These are phyloP conservation scores for rabbit (Oryctolagus cuniculus) DNA, from an alignment of 2,113 vertebrate genomes.

Conservation along the genomic window DNA sequence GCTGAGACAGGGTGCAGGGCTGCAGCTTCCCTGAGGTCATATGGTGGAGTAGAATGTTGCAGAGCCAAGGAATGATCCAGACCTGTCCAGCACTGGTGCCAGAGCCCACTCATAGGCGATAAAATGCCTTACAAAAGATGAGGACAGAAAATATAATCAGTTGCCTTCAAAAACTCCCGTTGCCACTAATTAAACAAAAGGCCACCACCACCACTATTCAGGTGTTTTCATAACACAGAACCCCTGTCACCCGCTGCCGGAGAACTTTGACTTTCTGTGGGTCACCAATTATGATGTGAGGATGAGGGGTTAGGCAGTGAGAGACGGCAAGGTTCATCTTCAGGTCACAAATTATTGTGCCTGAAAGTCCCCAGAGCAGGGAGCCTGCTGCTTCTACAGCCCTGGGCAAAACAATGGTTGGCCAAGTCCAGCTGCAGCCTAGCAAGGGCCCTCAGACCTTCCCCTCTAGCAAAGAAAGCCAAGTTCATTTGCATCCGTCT, in stretches of 20 bases:
- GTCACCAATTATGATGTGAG: too few relatives aligned
- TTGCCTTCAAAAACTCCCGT: not conserved
- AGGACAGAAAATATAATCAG: not conserved
- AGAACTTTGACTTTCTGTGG: not conserved
- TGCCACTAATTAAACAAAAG: not conserved
- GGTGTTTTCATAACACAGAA: not conserved
- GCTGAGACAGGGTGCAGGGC: accelerated
- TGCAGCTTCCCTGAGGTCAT: not conserved
- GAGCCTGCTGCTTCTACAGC: not conserved
- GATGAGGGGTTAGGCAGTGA: not conserved
- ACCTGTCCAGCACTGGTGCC: not conserved
- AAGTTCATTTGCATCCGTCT: not conserved
- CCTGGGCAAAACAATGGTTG: not conserved
- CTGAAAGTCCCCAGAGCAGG: not conserved
- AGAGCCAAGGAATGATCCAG: not conserved
- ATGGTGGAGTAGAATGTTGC: not conserved
- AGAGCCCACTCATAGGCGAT: too few relatives aligned
- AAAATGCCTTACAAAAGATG: too few relatives aligned
- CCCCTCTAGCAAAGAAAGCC: not conserved
- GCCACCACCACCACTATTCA: not conserved
- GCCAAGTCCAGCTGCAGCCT: not conserved
- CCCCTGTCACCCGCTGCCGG: not conserved
- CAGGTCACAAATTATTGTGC: not conserved
- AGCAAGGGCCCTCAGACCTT: not conserved
- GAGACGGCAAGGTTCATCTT: not conserved